Evolutionary conservation across 2,888 invertebrate species (phyloP).

Genomic region (Drosophila limbata): DNA sequence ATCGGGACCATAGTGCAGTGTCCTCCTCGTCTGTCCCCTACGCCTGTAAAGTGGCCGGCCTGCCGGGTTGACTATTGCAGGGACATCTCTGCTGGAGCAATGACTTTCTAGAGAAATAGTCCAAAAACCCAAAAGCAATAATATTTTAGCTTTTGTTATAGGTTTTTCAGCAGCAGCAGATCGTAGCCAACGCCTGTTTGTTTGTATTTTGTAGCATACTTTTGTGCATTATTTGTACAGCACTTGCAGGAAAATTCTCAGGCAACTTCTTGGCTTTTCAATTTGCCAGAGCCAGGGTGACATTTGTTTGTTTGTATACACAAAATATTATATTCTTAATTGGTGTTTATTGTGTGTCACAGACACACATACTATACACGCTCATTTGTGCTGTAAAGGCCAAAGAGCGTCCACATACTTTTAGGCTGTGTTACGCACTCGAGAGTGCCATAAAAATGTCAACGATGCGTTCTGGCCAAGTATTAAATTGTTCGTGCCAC

Average conservation of each 20-base stretch:
- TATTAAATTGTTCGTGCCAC: constrained; percentile 59
- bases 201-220: constrained; percentile 78
- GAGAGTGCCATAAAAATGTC: constrained; percentile 74
- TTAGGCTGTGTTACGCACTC: constrained; percentile 51
- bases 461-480: constrained; percentile 58
- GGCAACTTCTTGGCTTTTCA: constrained; percentile 73
- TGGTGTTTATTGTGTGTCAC: constrained; percentile 80
- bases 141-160: constrained; percentile 80
- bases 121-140: constrained; percentile 68
- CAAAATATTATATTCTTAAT: constrained; percentile 81
- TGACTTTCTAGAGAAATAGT: constrained; percentile 22
- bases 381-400: constrained; percentile 22
- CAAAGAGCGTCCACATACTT: constrained; percentile 26
- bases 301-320: constrained; percentile 72
- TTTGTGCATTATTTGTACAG: constrained; percentile 79
- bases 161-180: constrained; percentile 60
- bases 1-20: too few relatives aligned
- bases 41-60: constrained; percentile 59
- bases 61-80: constrained; percentile 10
- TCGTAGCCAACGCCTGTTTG: constrained; percentile 54
- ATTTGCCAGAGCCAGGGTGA: constrained; percentile 61
- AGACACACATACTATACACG: constrained; percentile 34
- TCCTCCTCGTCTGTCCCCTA: constrained; percentile 17
- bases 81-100: constrained; percentile 1
- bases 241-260: constrained; percentile 66